These are phyloP conservation scores for Poecilus cupreus DNA, from an alignment of 2,888 invertebrate species.

Conservation along the genomic window DNA sequence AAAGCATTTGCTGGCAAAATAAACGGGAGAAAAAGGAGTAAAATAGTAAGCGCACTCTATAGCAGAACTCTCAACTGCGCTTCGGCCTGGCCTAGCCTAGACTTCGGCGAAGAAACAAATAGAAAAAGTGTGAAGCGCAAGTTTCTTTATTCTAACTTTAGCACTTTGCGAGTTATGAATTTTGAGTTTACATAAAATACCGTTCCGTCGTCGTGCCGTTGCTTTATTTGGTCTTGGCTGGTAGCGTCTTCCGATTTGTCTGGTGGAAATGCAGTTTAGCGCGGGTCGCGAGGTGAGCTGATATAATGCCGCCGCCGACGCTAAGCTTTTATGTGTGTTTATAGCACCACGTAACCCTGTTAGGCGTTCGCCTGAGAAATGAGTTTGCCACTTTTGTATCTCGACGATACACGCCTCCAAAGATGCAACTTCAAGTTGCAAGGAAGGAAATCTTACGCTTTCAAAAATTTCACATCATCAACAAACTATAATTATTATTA, in stretches of 20 bases:
- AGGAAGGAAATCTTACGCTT: background rate
- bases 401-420: background rate
- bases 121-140: constrained; percentile 48
- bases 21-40: constrained; percentile 13
- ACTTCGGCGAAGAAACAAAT: background rate
- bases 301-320: constrained; percentile 6
- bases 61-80: constrained; percentile 23
- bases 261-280: constrained; percentile 49
- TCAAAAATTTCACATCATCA: background rate
- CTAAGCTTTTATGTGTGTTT: constrained; percentile 24
- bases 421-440: background rate
- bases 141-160: constrained; percentile 62
- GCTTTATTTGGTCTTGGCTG: constrained; percentile 30
- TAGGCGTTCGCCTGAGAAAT: constrained; percentile 27
- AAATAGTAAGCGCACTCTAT: background rate
- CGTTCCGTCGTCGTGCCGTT: constrained; percentile 25
- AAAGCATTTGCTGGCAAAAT: constrained; percentile 17
- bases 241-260: constrained; percentile 51
- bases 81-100: background rate
- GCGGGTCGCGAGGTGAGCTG: constrained; percentile 11
- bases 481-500: no score
- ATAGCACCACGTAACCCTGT: constrained; percentile 28
- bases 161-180: constrained; percentile 62
- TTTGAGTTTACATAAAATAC: constrained; percentile 61
- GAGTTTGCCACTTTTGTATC: constrained; percentile 33